Evolutionary conservation across 2,113 vertebrate genomes (phyloP).

Genomic region (Naja naja): DNA sequence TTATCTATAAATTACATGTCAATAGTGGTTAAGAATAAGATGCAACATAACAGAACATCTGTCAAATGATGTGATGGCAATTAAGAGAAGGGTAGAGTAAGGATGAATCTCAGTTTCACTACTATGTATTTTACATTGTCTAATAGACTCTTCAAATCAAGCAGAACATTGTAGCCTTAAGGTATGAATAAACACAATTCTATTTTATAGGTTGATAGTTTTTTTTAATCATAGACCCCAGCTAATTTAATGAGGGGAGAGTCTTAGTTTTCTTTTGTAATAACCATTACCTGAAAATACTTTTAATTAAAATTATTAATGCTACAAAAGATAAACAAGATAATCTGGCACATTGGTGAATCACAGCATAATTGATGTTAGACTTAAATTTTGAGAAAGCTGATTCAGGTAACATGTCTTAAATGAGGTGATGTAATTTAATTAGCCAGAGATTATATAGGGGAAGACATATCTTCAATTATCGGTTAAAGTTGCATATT

Average conservation of each 20-base stretch:
- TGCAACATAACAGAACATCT: neutral
- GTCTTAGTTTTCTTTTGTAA: neutral
- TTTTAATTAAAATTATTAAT: neutral
- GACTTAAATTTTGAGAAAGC: neutral
- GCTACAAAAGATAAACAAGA: neutral
- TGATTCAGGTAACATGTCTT: neutral
- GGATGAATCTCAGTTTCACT: neutral
- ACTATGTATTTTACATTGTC: neutral
- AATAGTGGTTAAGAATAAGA: neutral
- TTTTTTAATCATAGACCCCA: neutral
- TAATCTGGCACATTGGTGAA: neutral
- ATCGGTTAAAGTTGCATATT: neutral
- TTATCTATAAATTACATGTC: neutral
- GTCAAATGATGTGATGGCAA: neutral
- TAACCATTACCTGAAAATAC: neutral
- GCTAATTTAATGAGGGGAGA: neutral
- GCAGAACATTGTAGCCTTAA: neutral
- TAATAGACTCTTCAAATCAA: neutral
- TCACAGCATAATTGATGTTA: neutral
- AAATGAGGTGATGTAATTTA: neutral
- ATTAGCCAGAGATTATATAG: neutral
- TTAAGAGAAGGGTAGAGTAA: neutral
- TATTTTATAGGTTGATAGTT: neutral
- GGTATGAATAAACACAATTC: neutral
- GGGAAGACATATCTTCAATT: neutral